Base-by-base conservation (phyloP, 37 sponge, comb jelly and placozoan species). In the Agelas oroides region DNA sequence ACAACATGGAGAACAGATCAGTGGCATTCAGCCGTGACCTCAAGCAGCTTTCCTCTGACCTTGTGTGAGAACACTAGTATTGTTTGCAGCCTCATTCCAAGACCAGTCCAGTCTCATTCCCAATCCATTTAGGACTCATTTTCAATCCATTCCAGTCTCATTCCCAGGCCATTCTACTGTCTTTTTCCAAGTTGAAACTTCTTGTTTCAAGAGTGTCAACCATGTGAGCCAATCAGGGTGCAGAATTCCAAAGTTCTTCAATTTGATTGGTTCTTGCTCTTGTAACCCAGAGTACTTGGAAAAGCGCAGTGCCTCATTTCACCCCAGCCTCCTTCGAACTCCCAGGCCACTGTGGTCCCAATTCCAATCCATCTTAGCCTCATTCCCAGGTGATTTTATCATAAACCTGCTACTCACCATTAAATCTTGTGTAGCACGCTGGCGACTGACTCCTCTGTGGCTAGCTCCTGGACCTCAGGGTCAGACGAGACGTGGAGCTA, bases 381-480 rank as follows among this genome's bases (percentile, higher is more conserved):
- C n/a, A n/a, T n/a, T n/a, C n/a, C n/a, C n/a, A n/a, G n/a, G n/a
- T n/a, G n/a, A n/a, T n/a, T n/a, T n/a, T n/a, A n/a, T n/a, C n/a
- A n/a, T n/a, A n/a, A n/a, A n/a, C n/a, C n/a, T n/a, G n/a, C n/a
- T n/a, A n/a, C n/a, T n/a, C n/a, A n/a, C n/a, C n/a, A n/a, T n/a
- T n/a, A n/a, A n/a, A n/a, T n/a, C n/a, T n/a, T n/a, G 17, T 70
- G 8, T 34, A 90, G 87, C 37, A 61, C 91, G 0, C 61, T 90
- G 24, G 56, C 77, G 46, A 90, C 60, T 25, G 87, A 86, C 52
- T 37, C 78, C 8, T 0, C 70, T 13, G 66, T 85, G 15, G 64
- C 66, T 35, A 79, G 53, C 35, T 75, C 87, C 2, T 90, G 91
- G 91, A 90, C 87, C 11, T 76, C 82, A 13, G 88, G 91, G 12